Base-by-base conservation (phyloP, 2,797 vertebrate species). In the Hozukius guyotensis region DNA sequence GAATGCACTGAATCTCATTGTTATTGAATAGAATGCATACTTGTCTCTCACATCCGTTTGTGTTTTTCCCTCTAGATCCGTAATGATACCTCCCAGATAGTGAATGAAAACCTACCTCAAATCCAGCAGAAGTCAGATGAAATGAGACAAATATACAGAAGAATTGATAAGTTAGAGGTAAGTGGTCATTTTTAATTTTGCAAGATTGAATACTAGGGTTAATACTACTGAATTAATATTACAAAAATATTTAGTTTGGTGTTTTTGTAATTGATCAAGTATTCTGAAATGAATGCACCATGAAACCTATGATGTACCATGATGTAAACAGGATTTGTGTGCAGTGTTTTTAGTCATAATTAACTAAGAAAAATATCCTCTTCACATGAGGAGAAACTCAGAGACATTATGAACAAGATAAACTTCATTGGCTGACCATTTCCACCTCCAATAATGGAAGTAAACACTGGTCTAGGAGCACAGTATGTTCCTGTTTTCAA, bases 101-200 rank as follows among this genome's bases (percentile, higher is more conserved):
- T 97, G 68, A 97, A 96, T 81, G 96, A 97, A 92, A 98, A 96
- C 75, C 94, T 97, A 92, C 97, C 96, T 94, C 95, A 97, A 82
- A 97, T 98, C 92, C 95, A 97, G 68, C 90, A 94, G 78, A 98
- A 97, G 94, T 96, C 97, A 5, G 94, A 96, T 52, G 97, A 97
- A 93, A 97, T 97, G 97, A 97, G 95, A 89, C 95, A 96, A 46
- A 96, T 99, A 36, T 99, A 99, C 91, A 90, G 96, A 90, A 95
- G 94, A 92, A 98, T 99, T 80, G 98, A 99, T 92, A 96, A 97
- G 52, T 92, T 99, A 56, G 98, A 99, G 96, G 98, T 98, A 94
- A 74, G 93, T 86, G 6, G 75, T n/a, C 6, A 1, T 65, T 64
- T 62, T 82, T 24, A n/a, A 14, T 20, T 62, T 14, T 11, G 6